A percentile compares a stretch with the other conserved stretches of the same genome.
Conservation (phyloP, 2,113 vertebrate species). For the Aegotheles bennettii region DNA sequence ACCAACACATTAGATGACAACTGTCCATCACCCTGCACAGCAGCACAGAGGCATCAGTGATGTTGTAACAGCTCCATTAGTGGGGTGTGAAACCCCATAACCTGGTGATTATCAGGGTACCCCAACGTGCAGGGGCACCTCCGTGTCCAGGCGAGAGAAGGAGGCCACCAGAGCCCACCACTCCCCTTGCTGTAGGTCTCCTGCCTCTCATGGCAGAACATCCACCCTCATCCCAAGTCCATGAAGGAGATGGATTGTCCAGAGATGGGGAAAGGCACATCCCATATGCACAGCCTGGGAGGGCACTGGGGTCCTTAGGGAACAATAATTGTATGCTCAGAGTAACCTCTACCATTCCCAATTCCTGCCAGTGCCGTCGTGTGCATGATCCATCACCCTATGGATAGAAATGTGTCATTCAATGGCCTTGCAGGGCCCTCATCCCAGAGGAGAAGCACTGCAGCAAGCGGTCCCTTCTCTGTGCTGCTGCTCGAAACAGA, state of each 20-base stretch:
- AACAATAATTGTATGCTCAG: rapidly evolving
- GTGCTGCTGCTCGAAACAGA: conserved; percentile 3
- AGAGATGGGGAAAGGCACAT: neutral
- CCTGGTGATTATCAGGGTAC: rapidly evolving
- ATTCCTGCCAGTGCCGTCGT: rapidly evolving
- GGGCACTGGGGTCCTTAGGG: neutral
- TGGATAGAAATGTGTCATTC: rapidly evolving
- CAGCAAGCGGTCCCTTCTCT: neutral
- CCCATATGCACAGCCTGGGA: neutral
- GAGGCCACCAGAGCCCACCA: neutral
- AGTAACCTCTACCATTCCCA: neutral
- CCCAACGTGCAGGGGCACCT: neutral
- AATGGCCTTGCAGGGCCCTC: neutral
- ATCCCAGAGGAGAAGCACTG: neutral
- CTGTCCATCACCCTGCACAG: neutral
- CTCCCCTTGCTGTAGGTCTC: neutral
- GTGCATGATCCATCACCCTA: neutral
- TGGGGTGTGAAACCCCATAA: neutral
- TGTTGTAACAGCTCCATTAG: neutral
- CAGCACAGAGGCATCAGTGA: neutral
- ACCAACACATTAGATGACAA: neutral
- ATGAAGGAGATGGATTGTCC: neutral
- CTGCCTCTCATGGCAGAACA: neutral
- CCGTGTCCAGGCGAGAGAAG: rapidly evolving
- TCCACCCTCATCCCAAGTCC: neutral